A percentile compares a stretch with the other conserved stretches of the same genome.
These are phyloP conservation scores for Lycopodina hypogea DNA, from an alignment of 37 sponge, comb jelly and placozoan species.

Conservation along the genomic window DNA sequence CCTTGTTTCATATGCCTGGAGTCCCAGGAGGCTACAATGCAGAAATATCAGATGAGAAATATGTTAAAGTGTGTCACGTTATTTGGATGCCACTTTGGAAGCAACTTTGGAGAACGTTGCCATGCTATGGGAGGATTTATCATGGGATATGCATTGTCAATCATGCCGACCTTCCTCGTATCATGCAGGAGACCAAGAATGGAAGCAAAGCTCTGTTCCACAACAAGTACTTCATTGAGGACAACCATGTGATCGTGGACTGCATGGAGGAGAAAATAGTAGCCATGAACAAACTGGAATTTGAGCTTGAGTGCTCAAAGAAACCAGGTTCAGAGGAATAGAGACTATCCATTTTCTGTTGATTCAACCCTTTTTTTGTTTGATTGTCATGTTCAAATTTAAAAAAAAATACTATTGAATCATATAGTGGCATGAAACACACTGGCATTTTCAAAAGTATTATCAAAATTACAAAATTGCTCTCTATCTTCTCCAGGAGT, in stretches of 20 bases:
- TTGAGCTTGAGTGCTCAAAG: constrained; percentile 28
- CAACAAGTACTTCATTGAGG: constrained; percentile 48
- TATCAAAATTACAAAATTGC: too few relatives aligned
- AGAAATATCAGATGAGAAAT: background rate
- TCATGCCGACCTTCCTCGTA: background rate
- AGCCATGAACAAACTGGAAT: constrained; percentile 25
- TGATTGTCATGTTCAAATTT: too few relatives aligned
- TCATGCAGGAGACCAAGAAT: background rate
- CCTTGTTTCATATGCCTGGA: constrained; percentile 1
- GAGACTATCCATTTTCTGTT: too few relatives aligned
- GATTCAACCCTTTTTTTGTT: too few relatives aligned
- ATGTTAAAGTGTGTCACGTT: background rate
- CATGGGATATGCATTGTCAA: constrained; percentile 11
- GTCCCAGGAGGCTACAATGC: constrained; percentile 13
- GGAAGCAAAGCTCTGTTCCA: constrained; percentile 13
- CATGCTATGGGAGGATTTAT: constrained; percentile 6
- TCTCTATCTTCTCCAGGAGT: too few relatives aligned
- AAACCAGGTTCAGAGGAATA: too few relatives aligned
- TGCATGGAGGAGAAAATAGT: constrained; percentile 42
- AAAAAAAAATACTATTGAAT: too few relatives aligned
- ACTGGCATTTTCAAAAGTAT: too few relatives aligned
- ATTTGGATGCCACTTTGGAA: background rate
- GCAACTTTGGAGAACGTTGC: background rate
- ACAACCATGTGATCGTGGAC: constrained; percentile 43
- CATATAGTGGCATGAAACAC: too few relatives aligned